A percentile compares a stretch with the other conserved stretches of the same genome.
phyloP scores from a whole-genome alignment of 92 coral and sea anemone genomes.

The Montipora capitata region DNA sequence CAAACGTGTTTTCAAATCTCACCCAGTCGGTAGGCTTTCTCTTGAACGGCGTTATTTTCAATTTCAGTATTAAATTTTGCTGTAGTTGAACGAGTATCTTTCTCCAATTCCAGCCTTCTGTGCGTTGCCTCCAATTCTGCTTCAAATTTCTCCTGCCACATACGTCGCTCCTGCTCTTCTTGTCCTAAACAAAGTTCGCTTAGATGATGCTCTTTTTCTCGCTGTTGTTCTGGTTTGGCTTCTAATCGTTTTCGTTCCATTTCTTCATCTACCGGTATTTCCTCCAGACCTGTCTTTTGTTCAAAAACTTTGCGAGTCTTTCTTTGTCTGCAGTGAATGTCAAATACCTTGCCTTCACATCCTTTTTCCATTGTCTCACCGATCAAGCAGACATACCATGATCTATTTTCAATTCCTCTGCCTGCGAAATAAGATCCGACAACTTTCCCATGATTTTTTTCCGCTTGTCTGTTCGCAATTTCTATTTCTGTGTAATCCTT shows the following conservation, averaged over 20 bases:
- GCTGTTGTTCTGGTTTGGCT: too few species aligned
- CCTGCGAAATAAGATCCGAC: too few species aligned
- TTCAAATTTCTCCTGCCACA: slow-evolving; percentile 32
- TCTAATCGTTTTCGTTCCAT: too few species aligned
- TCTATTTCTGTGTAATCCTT: slow-evolving; percentile 29
- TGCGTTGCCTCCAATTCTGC: slow-evolving; percentile 19
- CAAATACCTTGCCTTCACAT: too few species aligned
- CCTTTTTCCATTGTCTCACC: too few species aligned
- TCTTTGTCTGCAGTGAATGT: not conserved
- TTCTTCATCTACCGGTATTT: too few species aligned
- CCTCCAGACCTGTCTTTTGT: too few species aligned
- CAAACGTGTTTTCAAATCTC: slow-evolving; percentile 73
- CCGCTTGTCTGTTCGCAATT: slow-evolving; percentile 10
- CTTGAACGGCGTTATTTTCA: slow-evolving; percentile 60
- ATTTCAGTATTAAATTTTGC: slow-evolving; percentile 56
- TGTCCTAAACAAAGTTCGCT: slow-evolving; percentile 1
- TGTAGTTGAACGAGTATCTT: not conserved
- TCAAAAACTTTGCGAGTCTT: not conserved
- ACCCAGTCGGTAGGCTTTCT: slow-evolving; percentile 8
- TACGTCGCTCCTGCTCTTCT: slow-evolving; percentile 24
- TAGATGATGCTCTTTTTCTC: too few species aligned
- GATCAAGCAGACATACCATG: too few species aligned
- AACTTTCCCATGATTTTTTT: slow-evolving; percentile 1
- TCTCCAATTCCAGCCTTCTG: too few species aligned
- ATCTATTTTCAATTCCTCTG: too few species aligned